Evolutionary conservation across 2,888 invertebrate genomes (phyloP).

Genomic region (Meiosimyza decipiens): DNA sequence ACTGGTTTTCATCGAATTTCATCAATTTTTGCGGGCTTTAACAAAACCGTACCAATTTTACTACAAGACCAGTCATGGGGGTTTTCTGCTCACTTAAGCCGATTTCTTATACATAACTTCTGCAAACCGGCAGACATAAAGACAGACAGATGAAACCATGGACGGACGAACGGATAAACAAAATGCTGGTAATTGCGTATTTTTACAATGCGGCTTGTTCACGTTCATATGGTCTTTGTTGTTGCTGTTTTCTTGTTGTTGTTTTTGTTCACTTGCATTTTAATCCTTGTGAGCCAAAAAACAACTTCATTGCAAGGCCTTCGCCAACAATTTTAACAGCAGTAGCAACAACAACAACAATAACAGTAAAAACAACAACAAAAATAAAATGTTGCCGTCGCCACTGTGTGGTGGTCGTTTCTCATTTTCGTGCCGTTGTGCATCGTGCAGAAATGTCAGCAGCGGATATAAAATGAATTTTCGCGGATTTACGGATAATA

Average conservation of each 20-base stretch:
- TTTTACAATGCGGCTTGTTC: background rate
- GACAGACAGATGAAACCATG: background rate
- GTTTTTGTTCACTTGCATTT: slow-evolving; percentile 9
- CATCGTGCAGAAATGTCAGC: slow-evolving; percentile 51
- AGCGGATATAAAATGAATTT: slow-evolving; percentile 56
- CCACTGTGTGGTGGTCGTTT: background rate
- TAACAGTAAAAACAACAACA: slow-evolving; percentile 25
- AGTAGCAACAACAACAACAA: slow-evolving; percentile 26
- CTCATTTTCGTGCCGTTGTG: slow-evolving; percentile 32
- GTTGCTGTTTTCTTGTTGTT: background rate
- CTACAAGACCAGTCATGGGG: too few relatives aligned
- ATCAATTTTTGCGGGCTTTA: too few relatives aligned
- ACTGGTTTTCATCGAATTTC: too few relatives aligned
- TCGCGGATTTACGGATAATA: slow-evolving; percentile 57
- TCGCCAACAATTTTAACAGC: background rate
- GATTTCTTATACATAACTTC: background rate
- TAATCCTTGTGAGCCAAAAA: slow-evolving; percentile 8
- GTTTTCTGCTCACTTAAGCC: slow-evolving; percentile 16
- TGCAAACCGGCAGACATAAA: background rate
- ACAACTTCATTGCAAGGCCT: background rate
- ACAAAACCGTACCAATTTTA: too few relatives aligned
- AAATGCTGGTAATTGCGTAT: background rate
- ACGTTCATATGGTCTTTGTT: background rate
- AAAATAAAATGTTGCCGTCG: background rate
- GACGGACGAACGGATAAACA: slow-evolving; percentile 1